Base-by-base conservation (phyloP, 2,888 invertebrate genomes). In the Dendrolimus pini region DNA sequence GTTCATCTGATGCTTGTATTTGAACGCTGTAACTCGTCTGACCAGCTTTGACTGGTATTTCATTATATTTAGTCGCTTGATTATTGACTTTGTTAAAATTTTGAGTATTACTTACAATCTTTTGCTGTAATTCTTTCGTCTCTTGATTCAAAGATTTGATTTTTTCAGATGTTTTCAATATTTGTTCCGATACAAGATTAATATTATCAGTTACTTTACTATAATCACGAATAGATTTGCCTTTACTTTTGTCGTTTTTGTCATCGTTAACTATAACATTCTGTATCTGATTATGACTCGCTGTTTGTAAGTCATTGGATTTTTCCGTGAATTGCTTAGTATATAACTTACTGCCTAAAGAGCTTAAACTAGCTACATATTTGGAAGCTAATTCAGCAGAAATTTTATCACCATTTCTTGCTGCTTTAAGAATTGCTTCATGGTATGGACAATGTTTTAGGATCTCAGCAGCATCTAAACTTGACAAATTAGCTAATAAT, bases 1-100 rank as follows among this genome's bases (percentile, higher is more conserved):
- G 65, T 76, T 89, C 71, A 65, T 94, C 93, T 0, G 95, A 93
- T 0, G 95, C 90, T 71, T 95, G 95, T 56, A 96, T 96, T 76
- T 96, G 95, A 12, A 96, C 82, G 1, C 94, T 94, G 73, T 96
- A 96, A 3, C 93, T 92, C 1, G 93, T 94, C 13, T 91, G 86
- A 41, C 92, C 90, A 0, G 93, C 93, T 70, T 92, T 91, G 0
- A 92, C 70, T 0, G 93, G 92, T 53, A 93, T 87, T 18, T 80
- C 76, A 41, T 65, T 64, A 10, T 47, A 47, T 47, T 47, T 47
- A 9, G 68, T 59, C 1, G 61, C 62, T 52, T 75, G 74, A 9
- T 59, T 57, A 54, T 65, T 54, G 0, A 66, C 68, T 30, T 76
- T 74, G 9, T 77, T 78, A 2, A 87, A 62, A 52, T 80, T 80